Conservation (phyloP, 2,797 vertebrate species). For the Oreortyx pictus region DNA sequence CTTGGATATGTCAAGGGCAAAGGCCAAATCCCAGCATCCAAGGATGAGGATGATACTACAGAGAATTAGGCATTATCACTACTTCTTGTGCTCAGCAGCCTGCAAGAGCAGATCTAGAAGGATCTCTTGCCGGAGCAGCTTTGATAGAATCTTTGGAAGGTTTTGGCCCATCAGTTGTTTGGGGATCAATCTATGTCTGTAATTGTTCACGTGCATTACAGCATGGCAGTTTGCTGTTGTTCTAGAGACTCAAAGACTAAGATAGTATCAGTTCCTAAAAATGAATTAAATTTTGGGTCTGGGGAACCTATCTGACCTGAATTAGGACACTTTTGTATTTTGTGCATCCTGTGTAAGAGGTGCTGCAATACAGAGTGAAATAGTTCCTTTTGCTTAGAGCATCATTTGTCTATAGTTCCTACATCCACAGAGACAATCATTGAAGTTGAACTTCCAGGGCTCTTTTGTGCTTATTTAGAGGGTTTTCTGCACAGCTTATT, state of each 20-base stretch:
- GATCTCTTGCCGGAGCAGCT: background rate
- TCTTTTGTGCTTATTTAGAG: background rate
- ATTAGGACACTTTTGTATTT: background rate
- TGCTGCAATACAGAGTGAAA: background rate
- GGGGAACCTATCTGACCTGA: background rate
- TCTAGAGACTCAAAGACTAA: background rate
- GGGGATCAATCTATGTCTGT: background rate
- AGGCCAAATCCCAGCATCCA: fast-evolving
- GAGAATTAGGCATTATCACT: background rate
- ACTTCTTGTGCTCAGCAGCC: background rate
- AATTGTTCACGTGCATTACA: background rate
- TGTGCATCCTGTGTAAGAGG: background rate
- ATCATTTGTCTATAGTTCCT: background rate
- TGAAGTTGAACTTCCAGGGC: background rate
- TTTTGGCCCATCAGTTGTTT: background rate
- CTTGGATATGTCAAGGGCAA: background rate
- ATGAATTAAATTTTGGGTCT: no score
- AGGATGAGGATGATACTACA: background rate
- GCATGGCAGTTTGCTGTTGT: background rate
- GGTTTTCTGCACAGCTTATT: background rate
- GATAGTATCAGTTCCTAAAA: no score
- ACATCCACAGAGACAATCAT: background rate
- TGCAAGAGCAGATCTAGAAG: background rate
- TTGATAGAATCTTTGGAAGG: background rate
- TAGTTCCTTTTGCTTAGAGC: background rate